Evolutionary conservation across 2,113 vertebrate species (phyloP), one percentile per base, ranked within the genome.

Genomic region (Scomber scombrus): DNA sequence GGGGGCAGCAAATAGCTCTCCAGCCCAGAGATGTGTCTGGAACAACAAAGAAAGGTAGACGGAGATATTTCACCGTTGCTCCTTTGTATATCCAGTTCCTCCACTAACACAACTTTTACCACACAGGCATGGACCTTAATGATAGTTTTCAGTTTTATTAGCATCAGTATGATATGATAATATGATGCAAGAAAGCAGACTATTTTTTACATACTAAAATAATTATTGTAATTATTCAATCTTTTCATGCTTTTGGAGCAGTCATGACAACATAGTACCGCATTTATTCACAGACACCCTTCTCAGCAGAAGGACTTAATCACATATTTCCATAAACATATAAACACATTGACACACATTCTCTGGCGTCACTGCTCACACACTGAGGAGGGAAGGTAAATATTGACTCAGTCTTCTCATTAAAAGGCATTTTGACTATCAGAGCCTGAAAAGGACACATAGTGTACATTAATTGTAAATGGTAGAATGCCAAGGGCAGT

Each of bases 251-350:
- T 64, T 82, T 88, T 70, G 40, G 55, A 87, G 64, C 75, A 73
- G 78, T 75, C 74, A 47, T 77, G 82, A 63, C 61, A 79, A 70
- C 31, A 51, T 11, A 15, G 54, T 55, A 0, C 57, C 14, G 31
- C 78, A 78, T 89, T 78, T 80, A 77, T 90, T 90, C 78, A 80
- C 81, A 79, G 72, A 70, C 66, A 72, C 75, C 66, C 65, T 80
- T 63, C 56, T 60, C 58, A 66, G 72, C 65, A 66, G 85, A 71
- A 77, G 67, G 52, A 85, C 57, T 82, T 82, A 84, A 85, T 88
- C 84, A 66, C 54, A 80, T 67, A 88, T 92, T 90, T 89, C 81
- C 87, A 88, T 90, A 89, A 86, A 90, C 80, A 90, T 80, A 91
- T 79, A 90, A 88, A 89, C 83, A 84, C 85, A 80, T 82, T 84